These are phyloP conservation scores for Dolichopus griseipennis DNA, from an alignment of 2,888 invertebrate genomes.

Conservation along the genomic window DNA sequence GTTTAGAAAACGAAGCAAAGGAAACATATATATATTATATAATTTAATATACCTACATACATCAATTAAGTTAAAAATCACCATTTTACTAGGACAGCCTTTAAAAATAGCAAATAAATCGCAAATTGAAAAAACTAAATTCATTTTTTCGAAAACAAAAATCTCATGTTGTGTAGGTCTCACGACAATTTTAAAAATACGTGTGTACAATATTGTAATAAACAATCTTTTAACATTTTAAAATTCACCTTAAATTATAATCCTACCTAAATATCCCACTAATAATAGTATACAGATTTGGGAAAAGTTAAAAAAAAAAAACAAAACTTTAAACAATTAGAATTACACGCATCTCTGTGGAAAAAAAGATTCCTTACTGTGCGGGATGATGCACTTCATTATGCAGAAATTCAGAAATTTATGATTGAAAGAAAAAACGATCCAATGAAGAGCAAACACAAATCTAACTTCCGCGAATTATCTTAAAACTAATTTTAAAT, in stretches of 20 bases:
- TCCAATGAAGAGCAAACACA: not conserved
- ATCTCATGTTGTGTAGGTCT: not conserved
- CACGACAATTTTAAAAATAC: not conserved
- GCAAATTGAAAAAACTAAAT: no score
- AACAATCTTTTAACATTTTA: not conserved
- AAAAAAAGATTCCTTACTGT: not conserved
- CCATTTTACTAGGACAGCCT: no score
- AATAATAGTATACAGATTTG: not conserved
- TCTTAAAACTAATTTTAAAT: not conserved
- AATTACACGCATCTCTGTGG: not conserved
- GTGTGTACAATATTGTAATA: no score
- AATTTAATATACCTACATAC: no score
- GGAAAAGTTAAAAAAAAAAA: not conserved
- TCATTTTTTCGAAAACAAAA: no score
- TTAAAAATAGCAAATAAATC: no score
- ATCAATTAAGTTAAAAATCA: not conserved
- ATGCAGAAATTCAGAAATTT: not conserved
- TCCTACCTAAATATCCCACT: not conserved
- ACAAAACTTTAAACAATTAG: no score
- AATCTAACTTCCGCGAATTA: not conserved
- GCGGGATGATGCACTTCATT: not conserved
- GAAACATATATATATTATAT: not conserved
- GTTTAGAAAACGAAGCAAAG: not conserved
- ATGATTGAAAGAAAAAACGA: not conserved
- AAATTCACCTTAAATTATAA: not conserved